Conservation (phyloP, 2,888 invertebrate species). For the Drosophila nr. medialis region DNA sequence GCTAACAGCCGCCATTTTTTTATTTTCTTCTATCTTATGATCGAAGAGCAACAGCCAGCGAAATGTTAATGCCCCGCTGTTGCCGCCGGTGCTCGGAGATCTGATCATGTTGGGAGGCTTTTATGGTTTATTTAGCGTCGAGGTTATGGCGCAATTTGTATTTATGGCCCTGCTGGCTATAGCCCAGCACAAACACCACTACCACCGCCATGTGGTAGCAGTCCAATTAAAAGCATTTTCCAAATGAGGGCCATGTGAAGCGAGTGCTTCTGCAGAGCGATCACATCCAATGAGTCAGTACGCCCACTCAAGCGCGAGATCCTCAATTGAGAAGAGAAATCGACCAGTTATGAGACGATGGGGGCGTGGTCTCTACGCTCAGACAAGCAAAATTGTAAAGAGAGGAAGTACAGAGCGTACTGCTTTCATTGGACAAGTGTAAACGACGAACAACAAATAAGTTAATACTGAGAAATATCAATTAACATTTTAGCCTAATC, state of each 20-base stretch:
- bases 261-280: slow-evolving; percentile 14
- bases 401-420: slow-evolving; percentile 24
- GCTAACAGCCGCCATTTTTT: slow-evolving; percentile 67
- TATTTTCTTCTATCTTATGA: neutral
- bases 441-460: neutral
- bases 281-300: slow-evolving; percentile 43
- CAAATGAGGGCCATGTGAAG: slow-evolving; percentile 58
- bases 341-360: slow-evolving; percentile 31
- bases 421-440: neutral
- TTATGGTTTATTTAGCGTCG: slow-evolving; percentile 74
- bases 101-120: slow-evolving; percentile 35
- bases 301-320: slow-evolving; percentile 37
- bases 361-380: slow-evolving; percentile 33
- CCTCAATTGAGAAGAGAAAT: slow-evolving; percentile 8
- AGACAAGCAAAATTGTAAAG: neutral
- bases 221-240: slow-evolving; percentile 69
- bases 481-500: neutral
- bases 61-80: slow-evolving; percentile 40
- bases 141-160: slow-evolving; percentile 77
- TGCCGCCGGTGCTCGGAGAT: slow-evolving; percentile 13
- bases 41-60: slow-evolving; percentile 4
- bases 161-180: slow-evolving; percentile 58
- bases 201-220: slow-evolving; percentile 59
- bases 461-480: neutral
- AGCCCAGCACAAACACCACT: neutral